Evolutionary conservation across 2,888 invertebrate species (phyloP), one percentile per base, ranked within the genome.

Genomic region (Holacanthella duospinosa): DNA sequence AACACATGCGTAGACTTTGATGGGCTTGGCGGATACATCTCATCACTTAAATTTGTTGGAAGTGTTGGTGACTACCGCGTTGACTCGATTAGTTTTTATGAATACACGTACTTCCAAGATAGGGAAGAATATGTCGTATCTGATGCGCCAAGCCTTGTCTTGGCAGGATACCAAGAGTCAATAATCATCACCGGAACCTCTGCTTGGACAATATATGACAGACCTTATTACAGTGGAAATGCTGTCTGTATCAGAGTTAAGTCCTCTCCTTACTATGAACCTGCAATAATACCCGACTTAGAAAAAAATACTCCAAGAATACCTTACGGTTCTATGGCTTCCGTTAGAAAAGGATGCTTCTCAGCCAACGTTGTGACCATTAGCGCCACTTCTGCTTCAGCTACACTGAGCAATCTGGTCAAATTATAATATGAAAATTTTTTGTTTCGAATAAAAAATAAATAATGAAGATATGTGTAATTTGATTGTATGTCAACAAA

Each of bases 51-150:
- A 43, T 69, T 61, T 61, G 69, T 66, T 44, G 71, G 71, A 1
- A 36, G 57, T 29, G 62, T 63, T 2, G 28, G 44, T 9, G 67
- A 72, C 59, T 69, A 65, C 57, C n/a, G 63, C 9, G 25, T 21
- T 0, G 64, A 66, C 28, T 58, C 67, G 16, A 43, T 72, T 24
- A 70, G 69, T 9, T 26, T 72, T 1, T 72, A 69, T 57, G 27
- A 63, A 29, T 55, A 54, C 19, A 63, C 66, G 19, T 70, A 62
- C 60, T 72, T 72, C 61, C 71, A 72, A 57, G 70, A 66, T 2
- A 27, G 28, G 25, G 71, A 70, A 44, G 71, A 72, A 54, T 68
- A 67, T 25, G 44, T 59, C 36, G 58, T 63, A 12, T 28, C 9
- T 16, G 36, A 36, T 36, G 16, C 16, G 9, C 36, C 36, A 36